Evolutionary conservation across 2,888 invertebrate genomes (phyloP).

Genomic region (Cactoblastis cactorum): DNA sequence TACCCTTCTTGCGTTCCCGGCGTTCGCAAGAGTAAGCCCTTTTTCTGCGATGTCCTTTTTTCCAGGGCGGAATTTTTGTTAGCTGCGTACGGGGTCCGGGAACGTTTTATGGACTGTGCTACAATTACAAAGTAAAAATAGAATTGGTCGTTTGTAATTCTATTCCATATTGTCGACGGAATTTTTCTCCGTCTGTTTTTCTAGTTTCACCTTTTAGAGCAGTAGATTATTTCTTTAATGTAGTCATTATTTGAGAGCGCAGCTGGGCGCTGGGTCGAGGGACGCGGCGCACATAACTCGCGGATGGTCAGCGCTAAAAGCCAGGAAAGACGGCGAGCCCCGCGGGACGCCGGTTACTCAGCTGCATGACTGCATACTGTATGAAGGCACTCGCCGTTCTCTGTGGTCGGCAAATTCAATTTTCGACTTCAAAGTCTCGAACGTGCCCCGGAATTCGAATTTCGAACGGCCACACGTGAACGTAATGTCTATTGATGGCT

Average conservation of each 20-base stretch:
- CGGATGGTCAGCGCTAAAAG: conserved; percentile 56
- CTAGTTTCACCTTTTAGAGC: conserved; percentile 15
- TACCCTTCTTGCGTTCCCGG: conserved; percentile 75
- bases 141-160: conserved; percentile 69
- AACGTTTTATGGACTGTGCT: conserved; percentile 73
- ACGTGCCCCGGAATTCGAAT: conserved; percentile 25
- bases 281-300: conserved; percentile 50
- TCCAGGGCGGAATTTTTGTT: conserved; percentile 65
- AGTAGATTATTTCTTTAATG: conserved; percentile 15
- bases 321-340: conserved; percentile 36
- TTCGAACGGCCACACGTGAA: conserved; percentile 24
- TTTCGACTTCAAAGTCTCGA: conserved; percentile 71
- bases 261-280: conserved; percentile 28
- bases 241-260: conserved; percentile 28
- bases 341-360: conserved; percentile 31
- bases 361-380: conserved; percentile 61
- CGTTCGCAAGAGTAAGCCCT: conserved; percentile 77
- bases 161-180: conserved; percentile 57
- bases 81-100: conserved; percentile 45
- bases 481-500: conserved; percentile 31
- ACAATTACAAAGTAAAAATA: conserved; percentile 78
- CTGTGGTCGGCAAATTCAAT: conserved; percentile 74
- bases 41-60: conserved; percentile 76
- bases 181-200: conserved; percentile 29
- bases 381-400: conserved; percentile 47